phyloP scores from a whole-genome alignment of 2,113 vertebrate species.

The Seriola dumerili region DNA sequence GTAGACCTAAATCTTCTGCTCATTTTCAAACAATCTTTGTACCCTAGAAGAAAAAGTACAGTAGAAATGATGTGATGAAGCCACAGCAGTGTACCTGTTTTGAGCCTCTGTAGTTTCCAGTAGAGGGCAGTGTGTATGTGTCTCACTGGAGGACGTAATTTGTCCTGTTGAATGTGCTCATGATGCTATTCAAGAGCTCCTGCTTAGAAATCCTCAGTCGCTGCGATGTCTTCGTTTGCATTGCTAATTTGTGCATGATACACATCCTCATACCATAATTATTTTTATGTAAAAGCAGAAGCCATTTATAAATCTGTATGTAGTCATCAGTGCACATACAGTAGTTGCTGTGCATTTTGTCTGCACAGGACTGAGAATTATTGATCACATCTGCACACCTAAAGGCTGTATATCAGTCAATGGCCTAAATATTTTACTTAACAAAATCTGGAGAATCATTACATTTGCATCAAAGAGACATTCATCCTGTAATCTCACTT shows the following conservation, averaged over 20 bases:
- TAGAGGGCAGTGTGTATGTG: constrained; percentile 72
- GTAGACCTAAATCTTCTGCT: not conserved
- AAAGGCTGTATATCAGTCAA: not conserved
- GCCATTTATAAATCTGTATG: not conserved
- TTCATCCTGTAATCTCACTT: not conserved
- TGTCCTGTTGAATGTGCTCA: not conserved
- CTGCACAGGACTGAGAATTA: not conserved
- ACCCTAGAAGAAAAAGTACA: too few relatives aligned
- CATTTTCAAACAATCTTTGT: not conserved
- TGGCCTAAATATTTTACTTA: not conserved
- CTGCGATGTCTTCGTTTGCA: constrained; percentile 1
- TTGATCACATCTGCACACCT: not conserved
- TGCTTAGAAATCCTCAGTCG: constrained; percentile 1
- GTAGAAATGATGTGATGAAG: not conserved
- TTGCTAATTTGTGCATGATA: not conserved
- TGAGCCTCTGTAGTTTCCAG: constrained; percentile 45
- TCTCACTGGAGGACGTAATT: not conserved
- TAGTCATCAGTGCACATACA: not conserved
- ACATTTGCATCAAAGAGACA: constrained; percentile 8
- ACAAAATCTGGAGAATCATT: not conserved
- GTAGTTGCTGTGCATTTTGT: not conserved
- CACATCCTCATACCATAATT: not conserved
- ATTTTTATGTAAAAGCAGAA: not conserved
- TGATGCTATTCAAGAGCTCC: not conserved
- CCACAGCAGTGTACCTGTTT: not conserved